Base-by-base conservation (phyloP, 2,888 invertebrate species). In the Criorhina ranunculi region DNA sequence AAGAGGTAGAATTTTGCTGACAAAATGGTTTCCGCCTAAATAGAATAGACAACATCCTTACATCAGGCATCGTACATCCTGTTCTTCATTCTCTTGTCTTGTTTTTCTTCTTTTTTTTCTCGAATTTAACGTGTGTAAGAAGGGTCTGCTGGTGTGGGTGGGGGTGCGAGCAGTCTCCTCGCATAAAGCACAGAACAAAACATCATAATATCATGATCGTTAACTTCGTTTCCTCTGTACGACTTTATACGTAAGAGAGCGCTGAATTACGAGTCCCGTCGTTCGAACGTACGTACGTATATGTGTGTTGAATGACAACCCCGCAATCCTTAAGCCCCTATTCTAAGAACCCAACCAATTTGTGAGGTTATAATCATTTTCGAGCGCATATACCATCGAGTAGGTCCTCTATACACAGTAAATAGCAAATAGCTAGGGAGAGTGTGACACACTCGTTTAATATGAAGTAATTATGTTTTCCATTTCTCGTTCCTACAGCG, bases 391-490 rank as follows among this genome's bases (percentile, higher is more conserved):
- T 59, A 75, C 19, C 37, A 59, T 42, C 46, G 69, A 75, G 42
- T 57, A 44, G 31, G 62, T 76, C 24, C 46, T 62, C 40, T 11
- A 55, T 37, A 55, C 37, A 33, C 40, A 70, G 17, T 40, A 51
- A 44, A 64, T 42, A 35, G 51, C 40, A 76, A 55, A 59, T 64
- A 72, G 33, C 35, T 72, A 62, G 49, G 64, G 53, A 81, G 55
- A 76, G 70, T 72, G 53, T 78, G 72, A 77, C 60, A 82, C 66
- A 72, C 60, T 77, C 70, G 37, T 77, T 72, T 77, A 72, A 77
- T 66, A 60, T 60, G 44, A 72, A 78, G 82, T 78, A 78, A 77
- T 77, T 77, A 82, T 77, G 70, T 60, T 78, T 82, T 72, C 53
- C 78, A 72, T 72, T 78, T 60, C 66, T 67, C 59, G 15, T 60